A percentile compares a stretch with the other conserved stretches of the same genome.
These are phyloP conservation scores for Mellilla xanthometata DNA, from an alignment of 2,888 invertebrate species.

Conservation along the genomic window DNA sequence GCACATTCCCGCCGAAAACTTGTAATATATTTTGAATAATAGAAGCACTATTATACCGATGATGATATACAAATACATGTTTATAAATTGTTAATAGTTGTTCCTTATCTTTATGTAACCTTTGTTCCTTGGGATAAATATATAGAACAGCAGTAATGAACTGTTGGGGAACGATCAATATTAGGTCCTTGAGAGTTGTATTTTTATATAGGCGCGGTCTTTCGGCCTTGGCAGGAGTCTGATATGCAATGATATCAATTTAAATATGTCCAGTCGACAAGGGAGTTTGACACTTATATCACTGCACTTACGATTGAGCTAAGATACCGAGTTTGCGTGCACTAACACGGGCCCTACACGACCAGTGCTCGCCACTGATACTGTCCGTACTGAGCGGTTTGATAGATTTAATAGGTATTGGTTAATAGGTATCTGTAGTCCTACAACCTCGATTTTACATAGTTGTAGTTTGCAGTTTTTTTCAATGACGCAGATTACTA, in stretches of 20 bases:
- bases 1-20: constrained; percentile 36
- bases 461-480: not conserved
- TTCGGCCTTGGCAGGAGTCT: not conserved
- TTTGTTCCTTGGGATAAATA: no score
- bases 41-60: constrained; percentile 19
- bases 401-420: not conserved
- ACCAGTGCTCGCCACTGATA: not conserved
- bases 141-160: no score
- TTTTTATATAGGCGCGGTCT: not conserved
- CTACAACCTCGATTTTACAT: not conserved
- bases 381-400: not conserved
- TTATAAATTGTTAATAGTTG: not conserved
- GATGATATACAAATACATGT: constrained; percentile 25
- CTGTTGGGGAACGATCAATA: not conserved
- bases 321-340: no score
- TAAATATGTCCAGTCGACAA: not conserved
- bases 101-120: not conserved
- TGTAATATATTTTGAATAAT: constrained; percentile 34
- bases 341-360: not conserved
- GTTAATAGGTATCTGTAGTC: not conserved
- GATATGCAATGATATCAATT: not conserved
- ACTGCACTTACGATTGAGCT: not conserved
- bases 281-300: not conserved
- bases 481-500: no score
- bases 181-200: not conserved